Percentiles rank a stretch among this genome's conserved stretches.
phyloP scores from a whole-genome alignment of 2,888 invertebrate species.

The Urechis unicinctus region DNA sequence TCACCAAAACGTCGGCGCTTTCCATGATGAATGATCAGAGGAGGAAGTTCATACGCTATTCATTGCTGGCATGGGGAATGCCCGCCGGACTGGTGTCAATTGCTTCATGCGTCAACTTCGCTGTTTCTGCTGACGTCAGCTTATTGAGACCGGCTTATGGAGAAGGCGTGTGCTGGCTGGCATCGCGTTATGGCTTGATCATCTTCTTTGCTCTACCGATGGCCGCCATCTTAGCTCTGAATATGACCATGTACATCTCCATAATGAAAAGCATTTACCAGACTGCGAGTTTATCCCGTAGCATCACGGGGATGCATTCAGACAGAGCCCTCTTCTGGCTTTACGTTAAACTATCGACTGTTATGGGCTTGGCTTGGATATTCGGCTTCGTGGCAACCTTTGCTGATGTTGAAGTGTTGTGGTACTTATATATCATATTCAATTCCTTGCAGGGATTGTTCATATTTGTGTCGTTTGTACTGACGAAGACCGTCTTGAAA shows the following conservation, averaged over 20 bases:
- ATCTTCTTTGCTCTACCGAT: conserved; percentile 7
- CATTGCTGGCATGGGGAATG: not conserved
- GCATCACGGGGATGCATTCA: not conserved
- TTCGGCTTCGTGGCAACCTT: conserved; percentile 6
- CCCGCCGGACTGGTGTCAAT: not conserved
- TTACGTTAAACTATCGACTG: conserved; percentile 4
- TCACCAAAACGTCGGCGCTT: not conserved
- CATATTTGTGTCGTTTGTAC: conserved; percentile 2
- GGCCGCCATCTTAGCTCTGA: not conserved
- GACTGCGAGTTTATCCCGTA: not conserved
- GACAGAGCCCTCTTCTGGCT: not conserved
- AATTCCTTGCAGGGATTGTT: conserved; percentile 7
- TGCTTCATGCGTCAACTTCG: not conserved
- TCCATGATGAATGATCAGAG: not conserved
- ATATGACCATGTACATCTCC: not conserved
- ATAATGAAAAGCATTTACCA: not conserved
- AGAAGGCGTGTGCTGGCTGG: conserved; percentile 6
- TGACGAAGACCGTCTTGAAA: conserved; percentile 1
- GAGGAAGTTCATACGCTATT: not conserved
- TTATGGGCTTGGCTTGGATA: conserved; percentile 10
- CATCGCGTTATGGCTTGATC: not conserved
- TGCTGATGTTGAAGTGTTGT: not conserved
- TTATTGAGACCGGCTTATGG: conserved; percentile 5
- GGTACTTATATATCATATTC: conserved; percentile 7
- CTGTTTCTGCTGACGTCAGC: not conserved